Percentiles rank a stretch among this genome's conserved stretches.
These are phyloP conservation scores for Phacellophora camtschatica DNA, from an alignment of 30 jellyfish, hydroid and myxozoan species.

Conservation along the genomic window DNA sequence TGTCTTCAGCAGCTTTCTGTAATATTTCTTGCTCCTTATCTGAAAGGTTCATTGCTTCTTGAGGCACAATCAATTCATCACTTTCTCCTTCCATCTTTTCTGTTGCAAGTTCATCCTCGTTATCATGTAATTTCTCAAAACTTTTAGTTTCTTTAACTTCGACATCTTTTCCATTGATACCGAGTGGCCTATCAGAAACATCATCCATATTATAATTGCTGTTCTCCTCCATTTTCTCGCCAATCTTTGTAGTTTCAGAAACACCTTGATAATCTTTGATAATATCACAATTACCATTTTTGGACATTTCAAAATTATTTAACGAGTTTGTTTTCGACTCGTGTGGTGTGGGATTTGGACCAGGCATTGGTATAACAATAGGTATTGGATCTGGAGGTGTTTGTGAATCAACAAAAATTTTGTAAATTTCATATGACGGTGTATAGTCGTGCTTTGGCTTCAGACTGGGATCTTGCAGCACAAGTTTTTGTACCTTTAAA, in stretches of 20 bases:
- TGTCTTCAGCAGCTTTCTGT: too few species aligned
- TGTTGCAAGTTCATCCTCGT: not conserved
- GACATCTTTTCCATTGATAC: too few species aligned
- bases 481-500: not conserved
- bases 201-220: too few species aligned
- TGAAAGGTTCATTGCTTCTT: too few species aligned
- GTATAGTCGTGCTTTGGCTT: not conserved
- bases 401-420: not conserved
- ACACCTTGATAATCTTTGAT: not conserved
- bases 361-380: constrained; percentile 26
- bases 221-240: too few species aligned
- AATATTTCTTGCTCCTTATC: too few species aligned
- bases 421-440: constrained; percentile 34
- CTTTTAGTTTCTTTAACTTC: not conserved
- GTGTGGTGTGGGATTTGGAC: not conserved
- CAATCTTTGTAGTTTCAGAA: too few species aligned
- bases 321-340: too few species aligned
- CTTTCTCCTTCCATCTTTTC: not conserved
- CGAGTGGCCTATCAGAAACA: too few species aligned
- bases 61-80: too few species aligned
- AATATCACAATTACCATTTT: not conserved
- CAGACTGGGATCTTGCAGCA: constrained; percentile 6
- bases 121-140: not conserved
- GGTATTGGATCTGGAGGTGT: not conserved
- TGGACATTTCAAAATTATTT: too few species aligned